Evolutionary conservation across 2,888 invertebrate genomes (phyloP), one percentile per base, ranked within the genome.

Genomic region (Onthophagus sagittarius): DNA sequence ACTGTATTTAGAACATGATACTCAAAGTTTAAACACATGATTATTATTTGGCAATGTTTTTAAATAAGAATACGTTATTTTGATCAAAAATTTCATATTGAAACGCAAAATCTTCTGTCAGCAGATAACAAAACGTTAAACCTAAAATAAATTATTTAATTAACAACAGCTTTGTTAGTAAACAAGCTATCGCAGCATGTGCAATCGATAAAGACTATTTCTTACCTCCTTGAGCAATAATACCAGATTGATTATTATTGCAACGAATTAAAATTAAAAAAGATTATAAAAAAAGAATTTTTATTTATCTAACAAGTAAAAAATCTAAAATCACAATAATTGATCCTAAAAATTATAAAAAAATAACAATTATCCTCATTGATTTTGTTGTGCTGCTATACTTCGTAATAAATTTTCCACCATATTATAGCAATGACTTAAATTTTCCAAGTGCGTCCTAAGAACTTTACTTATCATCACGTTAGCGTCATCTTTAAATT

Each of bases 341-440:
- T 33, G 15, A 13, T 33, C 15, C 15, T 70, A 71, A 13, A 33
- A 71, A n/a, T 23, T 15, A 31, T 23, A 32, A 65, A 7, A n/a
- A 23, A 53, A 15, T 70, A 14, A 72, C 32, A 72, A 53, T 5
- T 13, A 67, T 62, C 13, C 72, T 71, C 64, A 65, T 72, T 72
- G 67, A 23, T 53, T 53, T 53, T 53, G 39, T 53, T 53, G 1
- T 53, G 39, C 39, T 53, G 74, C 71, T 33, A 72, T 69, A 69
- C 67, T 74, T 33, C 69, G 72, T 62, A 74, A 69, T 63, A 70
- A 39, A 63, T 67, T 72, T 62, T 73, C 74, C 33, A 74, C 67
- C 69, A 67, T 71, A 67, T 23, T 69, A 64, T 76, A 77, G 67
- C 78, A 78, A 5, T 15, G 73, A 15, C 71, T 63, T 53, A 78